Percentiles rank a stretch among this genome's conserved stretches.
These are phyloP conservation scores for Meloidogyne hapla DNA, from an alignment of 1,140 invertebrate species.

Conservation along the genomic window DNA sequence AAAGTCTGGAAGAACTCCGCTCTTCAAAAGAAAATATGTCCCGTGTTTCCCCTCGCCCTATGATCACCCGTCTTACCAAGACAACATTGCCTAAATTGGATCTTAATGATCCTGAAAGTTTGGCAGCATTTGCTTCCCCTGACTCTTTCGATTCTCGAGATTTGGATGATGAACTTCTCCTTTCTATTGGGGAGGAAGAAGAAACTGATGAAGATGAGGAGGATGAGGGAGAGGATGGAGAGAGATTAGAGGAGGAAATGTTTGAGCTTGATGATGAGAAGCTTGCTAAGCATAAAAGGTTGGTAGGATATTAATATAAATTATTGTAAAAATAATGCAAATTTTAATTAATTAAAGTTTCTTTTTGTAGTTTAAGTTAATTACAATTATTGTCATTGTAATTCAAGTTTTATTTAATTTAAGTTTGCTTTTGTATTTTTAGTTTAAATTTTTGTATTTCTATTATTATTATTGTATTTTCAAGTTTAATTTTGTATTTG, in stretches of 20 bases:
- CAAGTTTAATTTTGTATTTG: not conserved
- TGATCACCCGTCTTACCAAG: slow-evolving; percentile 3
- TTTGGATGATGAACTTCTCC: slow-evolving; percentile 19
- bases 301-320: no score
- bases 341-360: no score
- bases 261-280: slow-evolving; percentile 40
- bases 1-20: slow-evolving; percentile 4
- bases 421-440: not conserved
- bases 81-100: slow-evolving; percentile 47
- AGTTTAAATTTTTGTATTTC: no score
- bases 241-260: slow-evolving; percentile 34
- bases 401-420: slow-evolving; percentile 7
- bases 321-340: no score
- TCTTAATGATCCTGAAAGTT: slow-evolving; percentile 43
- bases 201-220: slow-evolving; percentile 25
- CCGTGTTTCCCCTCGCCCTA: not conserved
- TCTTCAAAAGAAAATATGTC: slow-evolving; percentile 16
- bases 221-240: slow-evolving; percentile 10
- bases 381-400: no score
- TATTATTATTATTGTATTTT: no score
- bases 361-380: not conserved
- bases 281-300: not conserved
- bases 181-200: slow-evolving; percentile 23
- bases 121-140: slow-evolving; percentile 43
- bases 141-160: slow-evolving; percentile 24